Evolutionary conservation across 1,140 invertebrate genomes (phyloP).

Genomic region (Aphaenogaster rudis): DNA sequence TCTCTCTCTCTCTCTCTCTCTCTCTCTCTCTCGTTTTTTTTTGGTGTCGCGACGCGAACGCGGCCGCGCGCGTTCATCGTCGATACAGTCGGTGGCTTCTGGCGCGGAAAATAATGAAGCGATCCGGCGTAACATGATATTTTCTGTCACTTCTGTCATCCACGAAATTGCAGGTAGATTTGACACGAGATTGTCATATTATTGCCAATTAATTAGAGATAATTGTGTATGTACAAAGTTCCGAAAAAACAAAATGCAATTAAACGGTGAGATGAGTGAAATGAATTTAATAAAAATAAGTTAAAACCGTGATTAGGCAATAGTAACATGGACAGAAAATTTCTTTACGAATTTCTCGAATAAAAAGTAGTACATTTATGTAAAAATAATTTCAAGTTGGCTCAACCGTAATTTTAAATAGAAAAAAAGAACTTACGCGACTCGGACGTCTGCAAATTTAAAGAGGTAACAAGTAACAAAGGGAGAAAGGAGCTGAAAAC

Average conservation of each 20-base stretch:
- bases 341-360: background rate
- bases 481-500: conserved; percentile 17
- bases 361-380: background rate
- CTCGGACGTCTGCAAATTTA: background rate
- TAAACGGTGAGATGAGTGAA: background rate
- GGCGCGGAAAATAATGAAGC: conserved; percentile 47
- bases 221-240: background rate
- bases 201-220: conserved; percentile 26
- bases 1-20: background rate
- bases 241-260: background rate
- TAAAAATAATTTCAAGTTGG: background rate
- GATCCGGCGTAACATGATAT: conserved; percentile 21
- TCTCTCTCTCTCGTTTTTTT: background rate
- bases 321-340: background rate
- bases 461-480: conserved; percentile 5
- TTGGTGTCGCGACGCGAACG: conserved; percentile 36
- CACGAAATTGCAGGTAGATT: conserved; percentile 7
- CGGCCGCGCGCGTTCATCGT: conserved; percentile 8
- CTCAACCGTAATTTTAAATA: background rate
- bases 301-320: background rate
- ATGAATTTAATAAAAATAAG: background rate
- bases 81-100: conserved; percentile 25
- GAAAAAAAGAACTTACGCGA: background rate
- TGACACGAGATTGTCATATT: background rate
- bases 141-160: conserved; percentile 33